Conservation (phyloP, 2,113 vertebrate species). For the Nibea coibor region DNA sequence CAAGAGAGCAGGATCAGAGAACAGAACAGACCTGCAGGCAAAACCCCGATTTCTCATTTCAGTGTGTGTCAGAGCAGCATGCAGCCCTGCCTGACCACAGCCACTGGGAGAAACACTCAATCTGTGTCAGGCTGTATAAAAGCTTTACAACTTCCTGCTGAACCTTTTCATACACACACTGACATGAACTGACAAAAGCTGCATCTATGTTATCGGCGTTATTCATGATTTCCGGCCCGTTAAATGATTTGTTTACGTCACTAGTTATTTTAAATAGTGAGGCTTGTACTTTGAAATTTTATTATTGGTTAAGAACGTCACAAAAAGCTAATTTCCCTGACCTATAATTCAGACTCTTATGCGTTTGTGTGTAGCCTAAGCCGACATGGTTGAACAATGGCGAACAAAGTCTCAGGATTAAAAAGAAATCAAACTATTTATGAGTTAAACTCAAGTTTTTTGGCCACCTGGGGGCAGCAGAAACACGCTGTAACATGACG, state of each 20-base stretch:
- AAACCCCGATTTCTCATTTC: conserved; percentile 3
- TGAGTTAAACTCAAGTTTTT: not conserved
- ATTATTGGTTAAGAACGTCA: not conserved
- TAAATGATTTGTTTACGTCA: not conserved
- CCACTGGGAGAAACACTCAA: not conserved
- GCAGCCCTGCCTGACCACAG: not conserved
- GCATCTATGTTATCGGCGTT: not conserved
- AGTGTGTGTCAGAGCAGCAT: conserved; percentile 8
- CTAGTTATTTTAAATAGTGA: not conserved
- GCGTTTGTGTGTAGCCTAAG: not conserved
- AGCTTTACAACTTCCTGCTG: not conserved
- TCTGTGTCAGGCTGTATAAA: conserved; percentile 4
- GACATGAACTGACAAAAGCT: too few species aligned
- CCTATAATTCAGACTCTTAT: not conserved
- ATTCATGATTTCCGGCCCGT: not conserved
- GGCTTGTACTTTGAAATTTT: too few species aligned
- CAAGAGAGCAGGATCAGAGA: conserved; percentile 9
- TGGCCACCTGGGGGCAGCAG: conserved; percentile 1
- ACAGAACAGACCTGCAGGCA: conserved; percentile 26
- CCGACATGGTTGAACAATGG: not conserved
- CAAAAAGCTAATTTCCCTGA: not conserved
- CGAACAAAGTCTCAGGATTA: not conserved
- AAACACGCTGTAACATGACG: not conserved
- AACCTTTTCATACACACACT: not conserved
- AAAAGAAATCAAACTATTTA: not conserved